Evolutionary conservation across 1,140 invertebrate species (phyloP), one percentile per base, ranked within the genome.

Genomic region (Eumaeus atala): DNA sequence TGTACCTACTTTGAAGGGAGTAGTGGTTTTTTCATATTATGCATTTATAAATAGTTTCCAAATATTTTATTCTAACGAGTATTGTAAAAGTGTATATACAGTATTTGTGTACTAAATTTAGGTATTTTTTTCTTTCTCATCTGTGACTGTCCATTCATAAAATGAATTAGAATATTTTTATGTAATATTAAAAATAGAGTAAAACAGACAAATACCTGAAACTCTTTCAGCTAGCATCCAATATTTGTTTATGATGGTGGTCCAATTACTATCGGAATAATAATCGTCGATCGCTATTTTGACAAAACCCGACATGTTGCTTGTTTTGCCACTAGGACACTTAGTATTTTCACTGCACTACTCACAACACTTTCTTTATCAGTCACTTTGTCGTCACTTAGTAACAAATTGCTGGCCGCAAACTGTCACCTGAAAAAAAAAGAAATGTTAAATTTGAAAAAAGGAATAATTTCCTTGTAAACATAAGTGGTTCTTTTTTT

Each of bases 241-340:
- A 62, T 88, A 88, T 62, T 88, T 88, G 54, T 87, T 87, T 8
- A 88, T 87, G 10, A 88, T 84, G 6, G 82, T 85, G 0, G 87
- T 88, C 87, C 87, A 88, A 64, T 88, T 88, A 55, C 69, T 88
- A 58, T 88, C 86, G 7, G 85, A 88, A 59, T 88, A 88, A 58
- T 85, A 85, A 61, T 88, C 87, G 66, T 88, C 84, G 35, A 88
- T 87, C 9, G 87, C 87, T 50, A 88, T 84, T 75, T 88, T 88
- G 73, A 88, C 87, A 64, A 88, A 88, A 54, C 87, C 87, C 57
- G 87, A 81, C 87, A 88, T 88, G 76, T 85, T 88, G 59, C 55
- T 33, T 56, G 65, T 51, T 64, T 38, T 68, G 52, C 62, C 73
- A 79, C 67, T 65, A 49, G 44, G 38, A 56, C 69, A 77, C 74